These are phyloP conservation scores for Homalodisca vitripennis DNA, from an alignment of 1,140 invertebrate genomes.

Conservation along the genomic window DNA sequence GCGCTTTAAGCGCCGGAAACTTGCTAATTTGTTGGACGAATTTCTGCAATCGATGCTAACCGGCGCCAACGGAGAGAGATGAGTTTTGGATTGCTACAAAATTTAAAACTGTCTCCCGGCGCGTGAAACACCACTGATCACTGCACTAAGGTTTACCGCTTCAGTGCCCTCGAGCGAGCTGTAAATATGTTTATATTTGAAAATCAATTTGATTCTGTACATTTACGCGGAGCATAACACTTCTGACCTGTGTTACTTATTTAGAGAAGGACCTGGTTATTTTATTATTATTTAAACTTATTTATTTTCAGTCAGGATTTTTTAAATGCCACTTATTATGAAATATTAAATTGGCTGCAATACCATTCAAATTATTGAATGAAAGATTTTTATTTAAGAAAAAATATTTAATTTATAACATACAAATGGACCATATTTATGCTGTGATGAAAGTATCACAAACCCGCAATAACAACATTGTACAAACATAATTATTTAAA, in stretches of 20 bases:
- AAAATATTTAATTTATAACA: not conserved
- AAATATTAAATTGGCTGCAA: too few species aligned
- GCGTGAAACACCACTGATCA: not conserved
- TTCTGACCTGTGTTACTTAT: too few species aligned
- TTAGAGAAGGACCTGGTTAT: too few species aligned
- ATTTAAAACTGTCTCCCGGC: not conserved
- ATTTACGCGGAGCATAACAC: too few species aligned
- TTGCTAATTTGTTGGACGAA: constrained; percentile 52
- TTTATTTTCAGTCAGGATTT: too few species aligned
- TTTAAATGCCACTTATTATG: too few species aligned
- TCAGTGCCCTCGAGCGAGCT: constrained; percentile 6
- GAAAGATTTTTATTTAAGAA: not conserved
- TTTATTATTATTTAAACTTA: too few species aligned
- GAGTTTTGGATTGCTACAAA: not conserved
- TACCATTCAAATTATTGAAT: too few species aligned
- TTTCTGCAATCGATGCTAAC: constrained; percentile 29
- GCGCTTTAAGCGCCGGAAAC: constrained; percentile 74
- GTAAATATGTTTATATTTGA: constrained; percentile 4
- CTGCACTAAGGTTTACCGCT: not conserved
- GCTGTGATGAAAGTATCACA: not conserved
- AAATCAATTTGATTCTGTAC: not conserved
- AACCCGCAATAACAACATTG: constrained; percentile 2
- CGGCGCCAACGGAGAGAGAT: constrained; percentile 10
- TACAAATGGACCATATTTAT: not conserved
- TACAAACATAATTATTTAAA: constrained; percentile 6